Conservation (phyloP, 2,797 vertebrate genomes). For the Poecile montanus region DNA sequence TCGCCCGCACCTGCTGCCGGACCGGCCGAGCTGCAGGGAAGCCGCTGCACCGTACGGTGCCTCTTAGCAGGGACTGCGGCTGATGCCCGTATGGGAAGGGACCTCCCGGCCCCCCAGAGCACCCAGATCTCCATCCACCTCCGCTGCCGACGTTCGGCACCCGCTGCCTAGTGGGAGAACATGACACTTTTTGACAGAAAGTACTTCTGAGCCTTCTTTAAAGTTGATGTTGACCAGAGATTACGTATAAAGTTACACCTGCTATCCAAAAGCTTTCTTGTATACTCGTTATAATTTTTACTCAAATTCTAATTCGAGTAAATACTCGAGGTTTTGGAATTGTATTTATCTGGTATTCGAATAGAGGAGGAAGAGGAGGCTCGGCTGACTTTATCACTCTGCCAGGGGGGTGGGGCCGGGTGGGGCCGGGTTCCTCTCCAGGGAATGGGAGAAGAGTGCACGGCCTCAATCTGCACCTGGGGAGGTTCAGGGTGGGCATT, state of each 20-base stretch:
- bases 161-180: not conserved
- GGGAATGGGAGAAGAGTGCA: not conserved
- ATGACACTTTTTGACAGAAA: no score
- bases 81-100: not conserved
- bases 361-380: not conserved
- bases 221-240: not conserved
- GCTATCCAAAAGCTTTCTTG: not conserved
- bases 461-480: rapidly evolving
- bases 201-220: not conserved
- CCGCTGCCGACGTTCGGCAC: rapidly evolving
- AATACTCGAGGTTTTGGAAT: not conserved
- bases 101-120: not conserved
- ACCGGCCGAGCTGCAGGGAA: not conserved
- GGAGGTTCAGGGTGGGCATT: not conserved
- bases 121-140: rapidly evolving
- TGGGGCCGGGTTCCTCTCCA: no score
- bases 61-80: no score
- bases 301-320: no score
- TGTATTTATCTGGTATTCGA: rapidly evolving
- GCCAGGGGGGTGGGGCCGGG: rapidly evolving
- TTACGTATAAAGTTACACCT: rapidly evolving
- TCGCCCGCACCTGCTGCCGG: no score
- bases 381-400: rapidly evolving
- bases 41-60: not conserved
- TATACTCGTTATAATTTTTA: not conserved